Percentiles rank a stretch among this genome's conserved stretches.
Evolutionary conservation across 1,140 invertebrate species (phyloP).

Genomic region (Trypoxylus dichotomus): DNA sequence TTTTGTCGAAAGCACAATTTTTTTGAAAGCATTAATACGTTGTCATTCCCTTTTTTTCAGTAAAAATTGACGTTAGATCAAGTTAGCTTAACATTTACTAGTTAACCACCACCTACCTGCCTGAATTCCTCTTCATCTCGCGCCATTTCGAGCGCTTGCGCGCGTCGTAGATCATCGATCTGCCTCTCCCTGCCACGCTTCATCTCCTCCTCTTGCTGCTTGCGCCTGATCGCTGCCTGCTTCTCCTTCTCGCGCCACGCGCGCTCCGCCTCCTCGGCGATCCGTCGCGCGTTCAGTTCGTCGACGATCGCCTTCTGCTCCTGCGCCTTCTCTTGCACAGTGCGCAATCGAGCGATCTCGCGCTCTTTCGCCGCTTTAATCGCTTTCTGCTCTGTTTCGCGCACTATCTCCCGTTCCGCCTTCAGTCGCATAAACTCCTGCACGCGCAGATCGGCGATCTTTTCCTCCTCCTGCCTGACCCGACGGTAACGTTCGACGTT

Average conservation of each 20-base stretch:
- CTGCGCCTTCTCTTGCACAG: conserved; percentile 53
- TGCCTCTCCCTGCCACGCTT: conserved; percentile 55
- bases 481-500: conserved; percentile 59
- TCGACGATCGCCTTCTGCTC: conserved; percentile 51
- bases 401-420: conserved; percentile 58
- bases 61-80: too few relatives aligned
- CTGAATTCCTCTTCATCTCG: conserved; percentile 63
- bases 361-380: conserved; percentile 56
- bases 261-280: conserved; percentile 54
- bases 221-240: conserved; percentile 44
- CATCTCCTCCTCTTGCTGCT: conserved; percentile 46
- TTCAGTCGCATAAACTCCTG: conserved; percentile 63
- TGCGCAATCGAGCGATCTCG: conserved; percentile 55
- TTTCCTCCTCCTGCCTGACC: conserved; percentile 62
- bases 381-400: conserved; percentile 58
- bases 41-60: too few relatives aligned
- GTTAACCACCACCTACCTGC: conserved; percentile 55
- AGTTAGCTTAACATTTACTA: too few relatives aligned
- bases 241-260: conserved; percentile 54
- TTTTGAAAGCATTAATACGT: too few relatives aligned
- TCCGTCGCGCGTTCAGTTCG: conserved; percentile 52
- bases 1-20: too few relatives aligned
- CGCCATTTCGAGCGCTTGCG: conserved; percentile 63
- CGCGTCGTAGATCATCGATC: conserved; percentile 56
- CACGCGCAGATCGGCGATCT: conserved; percentile 63